A percentile compares a stretch with the other conserved stretches of the same genome.
phyloP scores from a whole-genome alignment of 2,888 invertebrate genomes.

The Atrina japonica region DNA sequence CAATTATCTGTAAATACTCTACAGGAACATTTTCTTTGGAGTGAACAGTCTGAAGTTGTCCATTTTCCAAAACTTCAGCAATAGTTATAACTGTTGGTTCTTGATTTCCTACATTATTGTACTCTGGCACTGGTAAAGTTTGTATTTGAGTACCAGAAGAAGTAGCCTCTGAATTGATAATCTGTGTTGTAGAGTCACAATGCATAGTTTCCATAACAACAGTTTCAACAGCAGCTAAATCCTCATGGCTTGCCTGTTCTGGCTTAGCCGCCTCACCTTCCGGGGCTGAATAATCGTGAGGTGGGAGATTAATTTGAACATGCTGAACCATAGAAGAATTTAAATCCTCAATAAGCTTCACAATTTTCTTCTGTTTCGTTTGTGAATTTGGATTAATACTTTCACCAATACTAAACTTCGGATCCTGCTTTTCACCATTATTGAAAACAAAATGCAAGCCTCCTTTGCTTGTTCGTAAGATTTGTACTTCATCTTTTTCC shows the following conservation, averaged over 20 bases:
- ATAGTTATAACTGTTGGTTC: conserved; percentile 37
- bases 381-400: conserved; percentile 27
- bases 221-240: conserved; percentile 36
- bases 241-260: conserved; percentile 28
- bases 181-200: neutral
- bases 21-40: conserved; percentile 33
- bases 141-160: conserved; percentile 6
- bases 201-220: conserved; percentile 35
- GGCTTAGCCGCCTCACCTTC: conserved; percentile 22
- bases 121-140: conserved; percentile 17
- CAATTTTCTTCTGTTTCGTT: conserved; percentile 61
- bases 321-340: conserved; percentile 50
- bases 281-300: conserved; percentile 20
- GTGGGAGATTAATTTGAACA: conserved; percentile 38
- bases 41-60: conserved; percentile 19
- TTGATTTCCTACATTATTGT: conserved; percentile 8
- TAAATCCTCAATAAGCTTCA: conserved; percentile 62
- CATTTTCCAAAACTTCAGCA: conserved; percentile 30
- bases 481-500: conserved; percentile 44
- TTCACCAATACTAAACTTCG: conserved; percentile 37
- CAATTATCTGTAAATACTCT: conserved; percentile 53
- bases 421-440: conserved; percentile 39
- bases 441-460: conserved; percentile 39
- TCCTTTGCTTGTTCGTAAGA: conserved; percentile 36
- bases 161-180: neutral